These are phyloP conservation scores for Telmatochromis sp. DNA, from an alignment of 2,113 vertebrate species.

Conservation along the genomic window DNA sequence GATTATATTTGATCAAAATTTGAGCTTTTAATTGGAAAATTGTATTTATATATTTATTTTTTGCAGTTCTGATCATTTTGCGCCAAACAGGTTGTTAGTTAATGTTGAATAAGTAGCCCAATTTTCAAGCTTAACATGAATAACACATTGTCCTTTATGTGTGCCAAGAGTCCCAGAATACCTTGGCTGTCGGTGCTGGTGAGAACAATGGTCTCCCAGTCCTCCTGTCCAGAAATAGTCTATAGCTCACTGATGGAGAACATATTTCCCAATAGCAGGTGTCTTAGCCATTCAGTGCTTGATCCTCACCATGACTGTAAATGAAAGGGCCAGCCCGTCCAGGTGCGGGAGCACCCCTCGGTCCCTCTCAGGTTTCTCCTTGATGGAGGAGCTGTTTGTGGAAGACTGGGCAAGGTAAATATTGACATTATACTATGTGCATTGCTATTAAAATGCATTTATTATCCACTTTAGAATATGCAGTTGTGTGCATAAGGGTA, in stretches of 20 bases:
- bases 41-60: neutral
- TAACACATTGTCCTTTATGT: slow-evolving; percentile 67
- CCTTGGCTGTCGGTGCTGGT: slow-evolving; percentile 64
- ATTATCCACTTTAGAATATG: neutral
- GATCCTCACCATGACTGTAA: slow-evolving; percentile 68
- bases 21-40: neutral
- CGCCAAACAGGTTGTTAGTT: neutral
- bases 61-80: neutral
- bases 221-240: slow-evolving; percentile 65
- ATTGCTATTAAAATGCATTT: neutral
- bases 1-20: neutral
- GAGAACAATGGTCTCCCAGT: slow-evolving; percentile 75
- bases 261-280: slow-evolving; percentile 77
- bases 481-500: neutral
- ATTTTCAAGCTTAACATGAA: slow-evolving; percentile 63
- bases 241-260: slow-evolving; percentile 73
- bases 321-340: slow-evolving; percentile 67
- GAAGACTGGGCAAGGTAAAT: slow-evolving; percentile 52
- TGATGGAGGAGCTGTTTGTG: slow-evolving; percentile 39
- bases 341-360: slow-evolving; percentile 63
- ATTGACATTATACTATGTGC: slow-evolving; percentile 18
- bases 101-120: slow-evolving; percentile 21
- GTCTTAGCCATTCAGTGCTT: slow-evolving; percentile 72
- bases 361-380: slow-evolving; percentile 65
- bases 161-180: slow-evolving; percentile 71